Percentiles rank a stretch among this genome's conserved stretches.
phyloP scores from a whole-genome alignment of 2,113 vertebrate genomes.

The Oostethus manadensis region DNA sequence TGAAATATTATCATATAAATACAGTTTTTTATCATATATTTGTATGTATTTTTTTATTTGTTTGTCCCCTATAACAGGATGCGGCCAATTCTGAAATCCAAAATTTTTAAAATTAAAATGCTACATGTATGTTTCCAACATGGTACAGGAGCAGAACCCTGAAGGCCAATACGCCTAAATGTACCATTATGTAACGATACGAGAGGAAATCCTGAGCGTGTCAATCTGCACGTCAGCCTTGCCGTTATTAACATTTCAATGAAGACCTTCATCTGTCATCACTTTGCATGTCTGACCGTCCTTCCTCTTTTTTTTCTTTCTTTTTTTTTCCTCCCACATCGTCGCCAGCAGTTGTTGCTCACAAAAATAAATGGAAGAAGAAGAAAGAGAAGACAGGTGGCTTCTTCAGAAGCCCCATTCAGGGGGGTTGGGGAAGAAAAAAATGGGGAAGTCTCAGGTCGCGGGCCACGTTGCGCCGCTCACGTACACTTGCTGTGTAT shows the following conservation, averaged over 20 bases:
- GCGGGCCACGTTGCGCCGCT: constrained; percentile 25
- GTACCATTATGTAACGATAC: too few species aligned
- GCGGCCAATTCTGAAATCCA: too few species aligned
- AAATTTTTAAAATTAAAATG: too few species aligned
- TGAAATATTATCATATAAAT: too few species aligned
- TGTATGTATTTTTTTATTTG: too few species aligned
- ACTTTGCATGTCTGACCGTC: neutral
- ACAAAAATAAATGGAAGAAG: neutral
- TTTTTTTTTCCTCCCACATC: neutral
- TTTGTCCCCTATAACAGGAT: too few species aligned
- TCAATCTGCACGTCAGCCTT: constrained; percentile 1
- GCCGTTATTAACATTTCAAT: neutral
- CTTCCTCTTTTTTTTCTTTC: neutral
- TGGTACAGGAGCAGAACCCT: too few species aligned
- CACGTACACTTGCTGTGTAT: constrained; percentile 35
- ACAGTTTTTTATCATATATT: too few species aligned
- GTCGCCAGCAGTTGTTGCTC: constrained; percentile 18
- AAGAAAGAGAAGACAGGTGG: constrained; percentile 20
- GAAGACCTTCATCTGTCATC: neutral
- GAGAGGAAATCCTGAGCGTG: neutral
- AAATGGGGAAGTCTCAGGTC: neutral
- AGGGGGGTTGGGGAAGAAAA: neutral
- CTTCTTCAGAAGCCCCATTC: constrained; percentile 19
- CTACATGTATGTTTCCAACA: too few species aligned
- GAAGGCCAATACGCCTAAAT: too few species aligned